A percentile compares a stretch with the other conserved stretches of the same genome.
These are phyloP conservation scores for Antennarius striatus DNA, from an alignment of 2,113 vertebrate genomes.

Conservation along the genomic window DNA sequence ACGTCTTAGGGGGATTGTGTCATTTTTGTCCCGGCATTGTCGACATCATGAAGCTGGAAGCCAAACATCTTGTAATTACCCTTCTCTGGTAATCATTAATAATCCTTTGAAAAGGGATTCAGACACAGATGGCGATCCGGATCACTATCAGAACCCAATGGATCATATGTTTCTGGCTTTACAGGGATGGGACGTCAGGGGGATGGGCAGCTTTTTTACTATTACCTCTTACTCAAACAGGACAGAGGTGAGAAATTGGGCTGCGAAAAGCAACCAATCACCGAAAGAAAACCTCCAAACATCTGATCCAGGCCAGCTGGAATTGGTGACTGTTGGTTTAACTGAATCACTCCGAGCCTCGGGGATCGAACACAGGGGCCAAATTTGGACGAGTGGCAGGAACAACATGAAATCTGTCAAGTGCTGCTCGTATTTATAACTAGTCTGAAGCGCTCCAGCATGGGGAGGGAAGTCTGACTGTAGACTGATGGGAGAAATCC, in stretches of 20 bases:
- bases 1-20: too few species aligned
- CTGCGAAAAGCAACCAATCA: constrained; percentile 42
- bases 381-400: constrained; percentile 69
- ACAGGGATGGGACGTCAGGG: too few species aligned
- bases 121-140: too few species aligned
- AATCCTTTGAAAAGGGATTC: too few species aligned
- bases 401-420: constrained; percentile 60
- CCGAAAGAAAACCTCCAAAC: constrained; percentile 67
- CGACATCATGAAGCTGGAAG: too few species aligned
- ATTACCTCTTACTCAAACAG: constrained; percentile 59
- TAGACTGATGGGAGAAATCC: constrained; percentile 60
- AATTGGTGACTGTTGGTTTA: constrained; percentile 74
- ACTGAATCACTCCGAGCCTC: constrained; percentile 68
- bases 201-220: constrained; percentile 50
- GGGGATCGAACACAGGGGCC: constrained; percentile 54
- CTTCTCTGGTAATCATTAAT: too few species aligned
- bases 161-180: too few species aligned
- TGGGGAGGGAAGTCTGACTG: constrained; percentile 28
- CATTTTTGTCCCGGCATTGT: too few species aligned
- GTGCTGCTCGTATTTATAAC: constrained; percentile 71
- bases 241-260: constrained; percentile 53
- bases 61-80: too few species aligned
- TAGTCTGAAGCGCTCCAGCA: constrained; percentile 17
- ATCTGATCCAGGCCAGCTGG: constrained; percentile 52
- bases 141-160: too few species aligned